These are phyloP conservation scores for Apis florea DNA, from an alignment of 1,140 invertebrate genomes.

Conservation along the genomic window DNA sequence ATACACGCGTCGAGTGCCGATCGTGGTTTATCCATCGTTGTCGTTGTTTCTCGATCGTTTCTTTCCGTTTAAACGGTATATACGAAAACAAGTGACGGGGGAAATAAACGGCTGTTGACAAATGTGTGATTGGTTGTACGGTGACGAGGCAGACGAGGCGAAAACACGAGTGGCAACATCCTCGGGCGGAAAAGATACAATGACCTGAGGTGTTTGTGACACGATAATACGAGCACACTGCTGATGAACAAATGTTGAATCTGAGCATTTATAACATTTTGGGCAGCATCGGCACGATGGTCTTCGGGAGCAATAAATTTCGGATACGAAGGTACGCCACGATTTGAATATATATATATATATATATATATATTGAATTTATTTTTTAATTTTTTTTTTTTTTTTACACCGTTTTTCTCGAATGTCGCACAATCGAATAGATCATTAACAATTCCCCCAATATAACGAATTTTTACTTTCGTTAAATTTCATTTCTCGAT, in stretches of 20 bases:
- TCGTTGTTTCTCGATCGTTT: not conserved
- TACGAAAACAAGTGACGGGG: not conserved
- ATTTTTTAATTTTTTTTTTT: no score
- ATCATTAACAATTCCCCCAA: conserved; percentile 2
- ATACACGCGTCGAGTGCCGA: not conserved
- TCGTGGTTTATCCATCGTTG: not conserved
- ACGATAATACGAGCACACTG: conserved; percentile 7
- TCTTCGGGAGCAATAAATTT: conserved; percentile 85
- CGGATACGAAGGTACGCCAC: conserved; percentile 81
- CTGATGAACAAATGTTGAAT: conserved; percentile 74
- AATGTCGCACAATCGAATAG: not conserved
- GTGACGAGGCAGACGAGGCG: conserved; percentile 30
- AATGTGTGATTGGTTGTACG: conserved; percentile 52
- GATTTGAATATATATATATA: conserved; percentile 4
- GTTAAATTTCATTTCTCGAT: not conserved
- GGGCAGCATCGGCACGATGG: conserved; percentile 80
- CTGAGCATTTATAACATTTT: conserved; percentile 74
- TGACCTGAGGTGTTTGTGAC: conserved; percentile 49
- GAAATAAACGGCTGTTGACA: conserved; percentile 3
- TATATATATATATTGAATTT: no score
- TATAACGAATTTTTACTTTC: not conserved
- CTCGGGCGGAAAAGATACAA: conserved; percentile 19
- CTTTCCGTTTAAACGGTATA: not conserved
- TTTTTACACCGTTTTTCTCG: not conserved
- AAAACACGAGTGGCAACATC: conserved; percentile 2